Base-by-base conservation (phyloP, 2,888 invertebrate species). In the Reticulitermes lucifugus region DNA sequence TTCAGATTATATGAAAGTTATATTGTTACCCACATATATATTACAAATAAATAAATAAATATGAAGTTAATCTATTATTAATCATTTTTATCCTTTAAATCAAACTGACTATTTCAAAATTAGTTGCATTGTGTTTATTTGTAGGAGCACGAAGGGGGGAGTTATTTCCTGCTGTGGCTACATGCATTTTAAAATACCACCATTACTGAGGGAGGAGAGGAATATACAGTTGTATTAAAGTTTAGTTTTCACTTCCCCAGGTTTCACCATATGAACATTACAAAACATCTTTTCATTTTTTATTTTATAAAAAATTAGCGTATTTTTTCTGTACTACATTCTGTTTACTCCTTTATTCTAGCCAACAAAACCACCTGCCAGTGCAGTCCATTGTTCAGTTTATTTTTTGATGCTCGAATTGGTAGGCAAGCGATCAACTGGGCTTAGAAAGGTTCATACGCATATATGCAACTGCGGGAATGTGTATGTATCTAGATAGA, bases 331-430 rank as follows among this genome's bases (percentile, higher is more conserved):
- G 22, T 46, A 25, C n/a, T 41, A 43, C 77, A 77, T n/a, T 77
- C 46, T 77, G 77, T 77, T 77, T 77, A 77, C 77, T 73, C 41
- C 73, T 73, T 73, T 73, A 41, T 73, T 73, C 41, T 18, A 35
- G 46, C 77, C 77, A 77, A 77, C 77, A 77, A 77, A 77, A 77
- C 43, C 77, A 77, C 77, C 77, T 77, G 77, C 77, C 77, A 77
- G 51, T 77, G 77, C 41, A 77, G 43, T 77, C 77, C 51, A 77
- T 77, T 77, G 77, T 77, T 46, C n/a, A 77, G 43, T 77, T 46
- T n/a, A 77, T 77, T 46, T 77, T 77, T 51, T 46, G n/a, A 43
- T 51, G 77, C 77, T 77, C 41, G 21, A 77, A 77, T 46, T 46
- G 43, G 21, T 46, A 46, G 77, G 77, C 22, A 46, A 77, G 51